Evolutionary conservation across 2,113 vertebrate species (phyloP).

Genomic region (Pongo abelii): DNA sequence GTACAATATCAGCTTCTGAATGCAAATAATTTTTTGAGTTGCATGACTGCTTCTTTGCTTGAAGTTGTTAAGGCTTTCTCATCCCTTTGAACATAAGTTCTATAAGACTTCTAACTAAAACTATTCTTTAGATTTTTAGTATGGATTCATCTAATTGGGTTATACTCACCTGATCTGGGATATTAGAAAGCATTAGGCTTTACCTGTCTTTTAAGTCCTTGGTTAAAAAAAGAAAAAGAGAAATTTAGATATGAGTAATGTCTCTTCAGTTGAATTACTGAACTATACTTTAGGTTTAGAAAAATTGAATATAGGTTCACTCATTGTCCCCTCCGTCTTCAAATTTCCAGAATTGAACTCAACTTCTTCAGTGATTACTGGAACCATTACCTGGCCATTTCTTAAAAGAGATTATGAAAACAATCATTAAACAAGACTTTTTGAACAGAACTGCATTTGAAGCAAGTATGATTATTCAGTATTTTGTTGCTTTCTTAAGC

Average conservation of each 20-base stretch:
- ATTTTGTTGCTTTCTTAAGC: not conserved
- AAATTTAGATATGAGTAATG: not conserved
- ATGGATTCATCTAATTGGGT: not conserved
- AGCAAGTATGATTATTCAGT: not conserved
- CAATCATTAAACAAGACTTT: not conserved
- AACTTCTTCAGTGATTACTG: not conserved
- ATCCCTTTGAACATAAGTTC: not conserved
- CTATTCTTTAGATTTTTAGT: not conserved
- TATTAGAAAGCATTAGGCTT: conserved; percentile 13
- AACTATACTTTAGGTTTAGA: not conserved
- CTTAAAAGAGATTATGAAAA: not conserved
- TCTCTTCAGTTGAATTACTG: not conserved
- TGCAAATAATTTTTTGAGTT: not conserved
- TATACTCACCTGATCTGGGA: conserved; percentile 2
- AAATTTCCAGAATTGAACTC: not conserved
- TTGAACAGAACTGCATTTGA: not conserved
- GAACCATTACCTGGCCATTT: not conserved
- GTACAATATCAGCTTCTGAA: not conserved
- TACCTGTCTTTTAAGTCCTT: not conserved
- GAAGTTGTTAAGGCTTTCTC: not conserved
- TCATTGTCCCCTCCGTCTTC: not conserved
- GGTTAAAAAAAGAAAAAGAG: not conserved
- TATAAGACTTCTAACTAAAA: not conserved
- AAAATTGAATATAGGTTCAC: not conserved
- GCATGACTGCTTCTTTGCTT: not conserved